Evolutionary conservation across 2,888 invertebrate species (phyloP).

Genomic region (Acholoe squamosa): DNA sequence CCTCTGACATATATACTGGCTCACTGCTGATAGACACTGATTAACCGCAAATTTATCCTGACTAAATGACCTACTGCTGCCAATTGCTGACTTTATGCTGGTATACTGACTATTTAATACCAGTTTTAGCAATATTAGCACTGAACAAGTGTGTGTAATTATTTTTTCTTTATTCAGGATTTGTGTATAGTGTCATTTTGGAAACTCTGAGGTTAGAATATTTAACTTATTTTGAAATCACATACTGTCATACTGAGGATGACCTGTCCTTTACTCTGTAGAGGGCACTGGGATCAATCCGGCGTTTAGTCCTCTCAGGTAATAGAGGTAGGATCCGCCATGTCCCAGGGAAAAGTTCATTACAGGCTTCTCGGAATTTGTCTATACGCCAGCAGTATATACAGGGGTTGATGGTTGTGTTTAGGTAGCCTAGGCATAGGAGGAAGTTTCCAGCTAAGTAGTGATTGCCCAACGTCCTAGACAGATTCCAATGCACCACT

Average conservation of each 20-base stretch:
- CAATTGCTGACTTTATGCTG: no score
- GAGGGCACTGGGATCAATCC: conserved; percentile 49
- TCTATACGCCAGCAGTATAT: conserved; percentile 77
- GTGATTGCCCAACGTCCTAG: background rate
- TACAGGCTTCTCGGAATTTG: conserved; percentile 70
- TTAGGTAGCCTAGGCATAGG: conserved; percentile 74
- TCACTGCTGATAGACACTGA: no score
- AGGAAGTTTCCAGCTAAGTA: conserved; percentile 68
- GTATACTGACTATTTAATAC: no score
- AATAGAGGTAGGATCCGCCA: background rate
- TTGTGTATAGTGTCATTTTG: no score
- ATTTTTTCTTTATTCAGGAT: no score
- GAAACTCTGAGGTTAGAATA: no score
- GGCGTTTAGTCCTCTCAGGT: conserved; percentile 23
- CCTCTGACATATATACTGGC: no score
- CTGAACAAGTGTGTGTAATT: no score
- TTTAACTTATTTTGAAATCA: no score
- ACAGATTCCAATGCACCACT: conserved; percentile 69
- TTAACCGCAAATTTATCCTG: no score
- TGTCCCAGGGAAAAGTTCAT: conserved; percentile 51
- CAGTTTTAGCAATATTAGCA: no score
- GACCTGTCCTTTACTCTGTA: conserved; percentile 38
- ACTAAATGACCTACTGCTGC: no score
- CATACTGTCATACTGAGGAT: background rate
- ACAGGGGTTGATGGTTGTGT: conserved; percentile 77